Evolutionary conservation across 2,888 invertebrate genomes (phyloP).

Genomic region (Ectropis crepuscularia): DNA sequence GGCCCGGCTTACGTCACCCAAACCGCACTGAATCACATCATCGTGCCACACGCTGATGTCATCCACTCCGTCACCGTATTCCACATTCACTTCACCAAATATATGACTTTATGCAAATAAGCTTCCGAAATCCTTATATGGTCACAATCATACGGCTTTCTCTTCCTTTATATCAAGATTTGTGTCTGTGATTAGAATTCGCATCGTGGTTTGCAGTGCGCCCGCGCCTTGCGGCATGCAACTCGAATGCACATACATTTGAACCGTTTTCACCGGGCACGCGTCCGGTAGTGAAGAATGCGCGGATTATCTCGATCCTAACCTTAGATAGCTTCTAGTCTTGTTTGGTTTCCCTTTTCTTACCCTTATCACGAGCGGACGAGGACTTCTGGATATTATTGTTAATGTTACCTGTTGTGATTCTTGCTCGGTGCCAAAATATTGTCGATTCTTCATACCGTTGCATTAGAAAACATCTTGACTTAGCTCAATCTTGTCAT

Average conservation of each 20-base stretch:
- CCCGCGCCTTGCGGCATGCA: constrained; percentile 46
- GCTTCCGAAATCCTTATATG: constrained; percentile 21
- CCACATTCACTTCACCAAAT: constrained; percentile 29
- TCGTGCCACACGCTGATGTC: constrained; percentile 53
- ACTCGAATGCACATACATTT: constrained; percentile 51
- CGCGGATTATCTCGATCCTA: constrained; percentile 50
- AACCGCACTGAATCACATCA: constrained; percentile 45
- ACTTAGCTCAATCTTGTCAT: too few species aligned
- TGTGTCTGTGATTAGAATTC: constrained; percentile 53
- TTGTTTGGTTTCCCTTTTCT: constrained; percentile 32
- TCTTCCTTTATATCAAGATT: constrained; percentile 30
- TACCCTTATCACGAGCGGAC: constrained; percentile 5
- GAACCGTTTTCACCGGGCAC: constrained; percentile 62
- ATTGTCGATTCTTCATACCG: too few species aligned
- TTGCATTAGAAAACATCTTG: too few species aligned
- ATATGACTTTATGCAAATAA: constrained; percentile 28
- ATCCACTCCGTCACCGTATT: constrained; percentile 48
- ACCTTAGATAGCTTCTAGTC: constrained; percentile 37
- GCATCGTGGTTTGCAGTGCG: constrained; percentile 52
- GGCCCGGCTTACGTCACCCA: constrained; percentile 45
- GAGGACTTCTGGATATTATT: constrained; percentile 10
- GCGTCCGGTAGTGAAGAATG: constrained; percentile 51
- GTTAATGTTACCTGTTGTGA: not conserved
- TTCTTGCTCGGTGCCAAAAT: too few species aligned
- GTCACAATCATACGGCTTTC: constrained; percentile 30